Conservation (phyloP, 2,888 invertebrate species). For the Xestia ashworthii region DNA sequence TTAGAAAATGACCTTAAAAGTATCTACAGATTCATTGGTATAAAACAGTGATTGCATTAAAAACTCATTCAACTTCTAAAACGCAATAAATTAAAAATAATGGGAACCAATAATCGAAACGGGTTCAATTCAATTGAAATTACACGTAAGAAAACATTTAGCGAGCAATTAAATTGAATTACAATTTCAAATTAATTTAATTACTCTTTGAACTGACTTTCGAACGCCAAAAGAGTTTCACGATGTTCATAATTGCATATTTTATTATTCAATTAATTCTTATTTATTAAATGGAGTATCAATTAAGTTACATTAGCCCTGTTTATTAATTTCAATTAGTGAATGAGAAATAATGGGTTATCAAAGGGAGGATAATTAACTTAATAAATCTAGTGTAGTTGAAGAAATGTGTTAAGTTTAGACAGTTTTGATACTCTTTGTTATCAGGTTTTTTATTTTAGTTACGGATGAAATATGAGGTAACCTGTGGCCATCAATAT, state of each 20-base stretch:
- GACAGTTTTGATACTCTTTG: slow-evolving; percentile 7
- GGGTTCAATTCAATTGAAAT: slow-evolving; percentile 47
- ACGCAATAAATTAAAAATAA: slow-evolving; percentile 44
- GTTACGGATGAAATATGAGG: background rate
- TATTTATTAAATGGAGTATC: slow-evolving; percentile 58
- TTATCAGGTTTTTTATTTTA: slow-evolving; percentile 19
- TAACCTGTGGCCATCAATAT: background rate
- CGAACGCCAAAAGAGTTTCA: slow-evolving; percentile 30
- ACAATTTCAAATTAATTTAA: slow-evolving; percentile 47
- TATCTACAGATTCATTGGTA: background rate
- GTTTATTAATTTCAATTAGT: slow-evolving; percentile 63
- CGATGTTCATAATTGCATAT: slow-evolving; percentile 56
- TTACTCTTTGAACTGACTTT: slow-evolving; percentile 48
- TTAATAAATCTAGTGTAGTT: slow-evolving; percentile 28
- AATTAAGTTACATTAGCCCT: slow-evolving; percentile 62
- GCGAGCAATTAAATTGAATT: slow-evolving; percentile 51
- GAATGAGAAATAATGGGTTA: slow-evolving; percentile 53
- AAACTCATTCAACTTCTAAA: slow-evolving; percentile 27
- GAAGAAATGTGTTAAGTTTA: slow-evolving; percentile 2
- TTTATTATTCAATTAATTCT: slow-evolving; percentile 60
- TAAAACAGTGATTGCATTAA: slow-evolving; percentile 25
- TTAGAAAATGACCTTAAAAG: background rate
- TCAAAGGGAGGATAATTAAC: slow-evolving; percentile 57
- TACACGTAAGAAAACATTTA: slow-evolving; percentile 45
- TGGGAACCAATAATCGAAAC: slow-evolving; percentile 23